Percentiles rank a stretch among this genome's conserved stretches.
Evolutionary conservation across 2,113 vertebrate species (phyloP).

Genomic region (Clarias macrocephalus): DNA sequence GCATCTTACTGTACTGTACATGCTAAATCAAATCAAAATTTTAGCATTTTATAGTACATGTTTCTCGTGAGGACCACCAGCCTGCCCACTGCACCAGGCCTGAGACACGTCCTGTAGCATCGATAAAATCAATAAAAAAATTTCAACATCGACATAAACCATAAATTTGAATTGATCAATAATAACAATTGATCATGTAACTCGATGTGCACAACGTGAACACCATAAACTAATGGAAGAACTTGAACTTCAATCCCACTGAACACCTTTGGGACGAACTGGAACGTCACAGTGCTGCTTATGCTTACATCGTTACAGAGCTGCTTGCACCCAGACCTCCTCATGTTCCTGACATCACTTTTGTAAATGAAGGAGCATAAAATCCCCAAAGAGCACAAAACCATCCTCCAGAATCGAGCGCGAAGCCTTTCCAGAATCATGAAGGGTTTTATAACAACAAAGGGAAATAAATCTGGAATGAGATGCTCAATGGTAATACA

Average conservation of each 20-base stretch:
- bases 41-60: too few relatives aligned
- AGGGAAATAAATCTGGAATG: not conserved
- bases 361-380: not conserved
- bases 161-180: too few relatives aligned
- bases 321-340: not conserved
- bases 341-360: not conserved
- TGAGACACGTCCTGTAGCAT: too few relatives aligned
- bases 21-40: too few relatives aligned
- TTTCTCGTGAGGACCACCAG: too few relatives aligned
- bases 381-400: not conserved
- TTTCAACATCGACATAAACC: too few relatives aligned
- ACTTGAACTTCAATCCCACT: not conserved
- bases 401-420: not conserved
- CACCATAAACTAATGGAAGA: not conserved
- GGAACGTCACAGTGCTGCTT: not conserved
- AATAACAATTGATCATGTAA: too few relatives aligned
- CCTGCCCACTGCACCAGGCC: too few relatives aligned
- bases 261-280: not conserved
- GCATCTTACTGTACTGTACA: too few relatives aligned
- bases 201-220: not conserved
- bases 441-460: not conserved
- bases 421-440: not conserved
- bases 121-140: too few relatives aligned
- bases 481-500: not conserved
- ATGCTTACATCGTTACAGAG: too few relatives aligned